These are phyloP conservation scores for Gadopsis bispinosus DNA, from an alignment of 2,797 vertebrate genomes.

Conservation along the genomic window DNA sequence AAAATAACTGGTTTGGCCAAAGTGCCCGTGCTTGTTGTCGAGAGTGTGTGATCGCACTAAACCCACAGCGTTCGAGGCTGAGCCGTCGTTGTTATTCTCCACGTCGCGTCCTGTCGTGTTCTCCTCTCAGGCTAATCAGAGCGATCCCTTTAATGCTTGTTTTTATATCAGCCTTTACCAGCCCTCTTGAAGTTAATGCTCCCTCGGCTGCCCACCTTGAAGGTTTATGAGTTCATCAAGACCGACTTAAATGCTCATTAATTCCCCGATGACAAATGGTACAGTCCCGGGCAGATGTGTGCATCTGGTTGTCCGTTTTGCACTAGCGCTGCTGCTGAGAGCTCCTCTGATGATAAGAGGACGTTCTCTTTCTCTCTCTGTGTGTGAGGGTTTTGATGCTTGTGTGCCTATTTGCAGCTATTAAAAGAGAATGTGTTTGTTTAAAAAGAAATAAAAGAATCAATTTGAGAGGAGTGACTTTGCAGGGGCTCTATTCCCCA, in stretches of 20 bases:
- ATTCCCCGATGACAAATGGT: constrained; percentile 21
- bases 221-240: constrained; percentile 40
- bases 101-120: neutral
- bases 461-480: constrained; percentile 20
- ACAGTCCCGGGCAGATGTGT: constrained; percentile 11
- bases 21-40: constrained; percentile 8
- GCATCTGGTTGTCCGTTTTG: constrained; percentile 13
- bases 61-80: constrained; percentile 26
- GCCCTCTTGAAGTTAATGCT: constrained; percentile 29
- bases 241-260: neutral
- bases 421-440: neutral
- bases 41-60: constrained; percentile 44
- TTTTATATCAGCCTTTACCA: constrained; percentile 34
- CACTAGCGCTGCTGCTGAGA: neutral
- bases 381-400: constrained; percentile 10
- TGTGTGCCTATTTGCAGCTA: constrained; percentile 15
- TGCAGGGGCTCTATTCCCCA: constrained; percentile 20
- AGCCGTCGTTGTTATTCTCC: constrained; percentile 39
- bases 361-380: neutral
- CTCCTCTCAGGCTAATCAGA: constrained; percentile 28
- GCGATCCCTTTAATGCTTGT: constrained; percentile 18
- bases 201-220: constrained; percentile 26
- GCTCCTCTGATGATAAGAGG: constrained; percentile 23
- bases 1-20: neutral
- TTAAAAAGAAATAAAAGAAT: constrained; percentile 4